Evolutionary conservation across 2,113 vertebrate genomes (phyloP).

Genomic region (Xiphias gladius): DNA sequence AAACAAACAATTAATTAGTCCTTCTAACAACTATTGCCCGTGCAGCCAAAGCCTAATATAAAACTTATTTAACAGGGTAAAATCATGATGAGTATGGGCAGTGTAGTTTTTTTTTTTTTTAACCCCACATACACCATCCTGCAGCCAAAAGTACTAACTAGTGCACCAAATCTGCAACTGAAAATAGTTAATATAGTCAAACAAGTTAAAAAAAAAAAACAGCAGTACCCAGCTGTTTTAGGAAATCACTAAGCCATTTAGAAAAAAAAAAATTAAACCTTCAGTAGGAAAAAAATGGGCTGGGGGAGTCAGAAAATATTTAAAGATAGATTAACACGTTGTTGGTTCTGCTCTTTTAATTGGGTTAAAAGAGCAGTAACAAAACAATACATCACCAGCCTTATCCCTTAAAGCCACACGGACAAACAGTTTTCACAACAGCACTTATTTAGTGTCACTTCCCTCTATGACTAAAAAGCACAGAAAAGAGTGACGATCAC

Average conservation of each 20-base stretch:
- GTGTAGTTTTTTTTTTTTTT: background rate
- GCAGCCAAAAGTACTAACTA: background rate
- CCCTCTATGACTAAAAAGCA: background rate
- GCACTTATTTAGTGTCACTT: background rate
- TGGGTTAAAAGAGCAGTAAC: no score
- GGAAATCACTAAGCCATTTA: no score
- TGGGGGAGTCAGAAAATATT: no score
- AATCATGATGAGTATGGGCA: background rate
- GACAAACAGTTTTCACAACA: background rate
- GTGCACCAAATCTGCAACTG: background rate
- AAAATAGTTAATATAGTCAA: background rate
- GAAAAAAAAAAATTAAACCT: no score
- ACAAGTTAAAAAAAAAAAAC: background rate
- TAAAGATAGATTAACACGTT: background rate
- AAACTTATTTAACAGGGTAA: background rate
- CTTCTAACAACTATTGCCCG: background rate
- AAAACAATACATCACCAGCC: background rate
- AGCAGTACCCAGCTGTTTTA: no score
- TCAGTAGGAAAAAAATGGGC: no score
- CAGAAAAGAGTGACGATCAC: constrained; percentile 18
- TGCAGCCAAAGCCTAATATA: background rate
- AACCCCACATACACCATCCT: background rate
- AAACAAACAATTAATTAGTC: background rate
- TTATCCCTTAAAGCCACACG: background rate
- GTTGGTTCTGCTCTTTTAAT: background rate